A percentile compares a stretch with the other conserved stretches of the same genome.
Evolutionary conservation across 2,888 invertebrate genomes (phyloP).

Genomic region (Morpho helenor): DNA sequence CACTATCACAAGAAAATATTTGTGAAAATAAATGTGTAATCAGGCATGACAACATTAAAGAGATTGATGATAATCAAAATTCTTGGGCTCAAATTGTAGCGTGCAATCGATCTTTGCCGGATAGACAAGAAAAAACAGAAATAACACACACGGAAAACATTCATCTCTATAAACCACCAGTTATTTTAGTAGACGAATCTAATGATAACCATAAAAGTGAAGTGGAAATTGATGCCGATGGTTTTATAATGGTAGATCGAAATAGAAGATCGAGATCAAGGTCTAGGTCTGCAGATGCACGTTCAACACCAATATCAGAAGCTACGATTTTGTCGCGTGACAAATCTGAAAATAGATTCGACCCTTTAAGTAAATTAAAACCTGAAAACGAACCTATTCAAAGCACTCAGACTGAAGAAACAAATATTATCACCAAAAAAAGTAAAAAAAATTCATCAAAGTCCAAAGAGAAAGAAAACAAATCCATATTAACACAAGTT

Average conservation of each 20-base stretch:
- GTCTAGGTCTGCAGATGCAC: conserved; percentile 75
- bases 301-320: conserved; percentile 48
- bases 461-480: conserved; percentile 62
- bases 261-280: conserved; percentile 75
- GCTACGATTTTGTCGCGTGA: conserved; percentile 41
- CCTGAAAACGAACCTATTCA: conserved; percentile 35
- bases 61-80: conserved; percentile 32
- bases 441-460: conserved; percentile 55
- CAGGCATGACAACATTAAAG: conserved; percentile 16
- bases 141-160: conserved; percentile 25
- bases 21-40: conserved; percentile 19
- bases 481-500: conserved; percentile 33
- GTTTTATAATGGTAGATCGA: conserved; percentile 71
- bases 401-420: conserved; percentile 37
- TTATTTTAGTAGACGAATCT: conserved; percentile 62
- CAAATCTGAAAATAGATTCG: conserved; percentile 57
- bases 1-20: conserved; percentile 16
- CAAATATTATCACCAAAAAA: conserved; percentile 39
- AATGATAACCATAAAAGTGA: conserved; percentile 44
- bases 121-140: conserved; percentile 42
- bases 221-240: conserved; percentile 57
- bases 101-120: conserved; percentile 51
- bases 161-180: conserved; percentile 41
- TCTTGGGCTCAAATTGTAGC: conserved; percentile 71
- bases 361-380: conserved; percentile 49